phyloP scores from a whole-genome alignment of 2,797 vertebrate genomes.

The Antennarius maculatus region DNA sequence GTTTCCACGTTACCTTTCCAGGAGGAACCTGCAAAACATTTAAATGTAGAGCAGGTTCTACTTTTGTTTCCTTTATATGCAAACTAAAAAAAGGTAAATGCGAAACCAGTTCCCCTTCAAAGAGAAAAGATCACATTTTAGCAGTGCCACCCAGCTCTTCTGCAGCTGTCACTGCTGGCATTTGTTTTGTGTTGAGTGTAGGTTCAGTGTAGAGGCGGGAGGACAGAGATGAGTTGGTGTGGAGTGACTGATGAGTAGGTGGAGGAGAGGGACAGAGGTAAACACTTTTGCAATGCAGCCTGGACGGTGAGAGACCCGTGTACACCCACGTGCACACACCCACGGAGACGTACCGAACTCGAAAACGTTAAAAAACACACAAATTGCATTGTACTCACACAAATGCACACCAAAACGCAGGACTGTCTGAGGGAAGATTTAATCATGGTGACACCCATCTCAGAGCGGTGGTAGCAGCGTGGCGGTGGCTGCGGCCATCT shows the following conservation, averaged over 20 bases:
- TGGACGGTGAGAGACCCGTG: constrained; percentile 50
- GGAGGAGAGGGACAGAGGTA: constrained; percentile 70
- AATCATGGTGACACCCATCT: constrained; percentile 75
- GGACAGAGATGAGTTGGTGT: constrained; percentile 66
- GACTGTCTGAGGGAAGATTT: constrained; percentile 63
- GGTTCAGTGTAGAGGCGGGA: constrained; percentile 58
- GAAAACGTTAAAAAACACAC: constrained; percentile 33
- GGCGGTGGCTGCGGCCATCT: constrained; percentile 64
- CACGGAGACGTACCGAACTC: constrained; percentile 28
- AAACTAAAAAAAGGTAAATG: constrained; percentile 21
- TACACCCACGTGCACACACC: constrained; percentile 42
- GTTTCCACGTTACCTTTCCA: too few species aligned
- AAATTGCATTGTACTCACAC: constrained; percentile 18
- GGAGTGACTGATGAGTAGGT: constrained; percentile 73
- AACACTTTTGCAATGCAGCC: constrained; percentile 65
- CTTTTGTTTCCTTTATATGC: background rate
- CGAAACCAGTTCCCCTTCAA: constrained; percentile 28
- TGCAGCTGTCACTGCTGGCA: constrained; percentile 56
- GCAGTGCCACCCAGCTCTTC: constrained; percentile 47
- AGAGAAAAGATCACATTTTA: constrained; percentile 36
- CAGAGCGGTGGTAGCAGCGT: constrained; percentile 52
- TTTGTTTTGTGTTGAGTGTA: constrained; percentile 57
- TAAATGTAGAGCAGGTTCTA: background rate
- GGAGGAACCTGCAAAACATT: background rate
- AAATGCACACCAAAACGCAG: constrained; percentile 30